Evolutionary conservation across 2,888 invertebrate species (phyloP).

Genomic region (Hyppa rectilinea): DNA sequence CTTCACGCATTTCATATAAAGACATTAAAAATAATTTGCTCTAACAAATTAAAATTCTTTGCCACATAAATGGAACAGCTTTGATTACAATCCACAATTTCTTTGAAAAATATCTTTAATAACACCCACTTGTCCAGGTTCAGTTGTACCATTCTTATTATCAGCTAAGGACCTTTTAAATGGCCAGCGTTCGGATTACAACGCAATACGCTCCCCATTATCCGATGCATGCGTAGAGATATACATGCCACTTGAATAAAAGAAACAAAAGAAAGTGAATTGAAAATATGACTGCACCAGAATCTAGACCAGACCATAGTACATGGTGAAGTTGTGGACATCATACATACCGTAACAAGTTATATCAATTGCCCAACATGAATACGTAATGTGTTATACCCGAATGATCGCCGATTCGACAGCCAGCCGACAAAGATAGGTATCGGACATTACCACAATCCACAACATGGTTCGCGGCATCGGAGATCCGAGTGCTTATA

Average conservation of each 20-base stretch:
- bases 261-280: constrained; percentile 44
- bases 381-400: constrained; percentile 85
- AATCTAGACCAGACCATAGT: constrained; percentile 27
- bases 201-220: constrained; percentile 55
- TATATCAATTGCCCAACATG: constrained; percentile 87
- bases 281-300: constrained; percentile 47
- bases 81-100: constrained; percentile 50
- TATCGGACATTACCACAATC: constrained; percentile 86
- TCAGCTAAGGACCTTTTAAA: constrained; percentile 61
- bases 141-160: constrained; percentile 49
- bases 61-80: constrained; percentile 27
- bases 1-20: not conserved
- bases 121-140: constrained; percentile 36
- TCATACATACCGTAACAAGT: constrained; percentile 75
- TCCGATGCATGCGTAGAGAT: constrained; percentile 53
- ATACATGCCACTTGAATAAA: constrained; percentile 48
- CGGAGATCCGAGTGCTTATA: constrained; percentile 77
- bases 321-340: constrained; percentile 15
- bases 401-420: constrained; percentile 83
- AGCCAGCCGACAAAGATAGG: constrained; percentile 85
- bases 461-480: constrained; percentile 79
- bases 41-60: constrained; percentile 43
- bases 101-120: constrained; percentile 46
- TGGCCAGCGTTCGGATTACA: constrained; percentile 60
- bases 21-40: constrained; percentile 7